Base-by-base conservation (phyloP, 2,888 invertebrate species). In the Dynastes tityus region DNA sequence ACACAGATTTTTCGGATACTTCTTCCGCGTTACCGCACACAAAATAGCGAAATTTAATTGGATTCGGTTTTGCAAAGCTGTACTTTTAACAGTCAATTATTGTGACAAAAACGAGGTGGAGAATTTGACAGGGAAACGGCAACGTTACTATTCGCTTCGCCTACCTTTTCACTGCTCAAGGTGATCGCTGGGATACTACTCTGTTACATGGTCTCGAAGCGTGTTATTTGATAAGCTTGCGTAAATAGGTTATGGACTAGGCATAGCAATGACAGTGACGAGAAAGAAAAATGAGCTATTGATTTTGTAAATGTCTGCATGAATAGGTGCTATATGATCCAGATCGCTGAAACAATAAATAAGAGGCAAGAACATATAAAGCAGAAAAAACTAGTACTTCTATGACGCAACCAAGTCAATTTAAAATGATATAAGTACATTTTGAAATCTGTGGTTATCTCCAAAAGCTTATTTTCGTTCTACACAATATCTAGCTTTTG, bases 61-160 rank as follows among this genome's bases (percentile, higher is more conserved):
- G 70, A 37, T 58, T 73, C 73, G 73, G 45, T 73, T 40, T 40
- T 29, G 55, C 53, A 71, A 71, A 71, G 32, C 53, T 2, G 51
- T 53, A n/a, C 51, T 45, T 37, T 61, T 27, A 29, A 73, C 16
- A 61, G n/a, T 67, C 22, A 67, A 67, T 67, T 67, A 67, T 22
- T 16, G 9, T 37, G 37, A 22, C 40, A 45, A 45, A 67, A 22
- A 22, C 40, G 63, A 63, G 2, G 1, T n/a, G 13, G 32, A n/a
- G 32, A 63, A 32, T 63, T 63, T 32, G 63, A 63, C 32, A 63
- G 32, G 63, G 11, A 63, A 63, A 32, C 32, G 63, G 13, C n/a
- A n/a, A 13, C 32, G 11, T 63, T 63, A 63, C 27, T 45, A 11
- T 45, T 45, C 45, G 45, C 45, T 45, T 45, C 45, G 8, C 27